Percentiles rank a stretch among this genome's conserved stretches.
Evolutionary conservation across 2,797 vertebrate genomes (phyloP).

Genomic region (Astyanax mexicanus): DNA sequence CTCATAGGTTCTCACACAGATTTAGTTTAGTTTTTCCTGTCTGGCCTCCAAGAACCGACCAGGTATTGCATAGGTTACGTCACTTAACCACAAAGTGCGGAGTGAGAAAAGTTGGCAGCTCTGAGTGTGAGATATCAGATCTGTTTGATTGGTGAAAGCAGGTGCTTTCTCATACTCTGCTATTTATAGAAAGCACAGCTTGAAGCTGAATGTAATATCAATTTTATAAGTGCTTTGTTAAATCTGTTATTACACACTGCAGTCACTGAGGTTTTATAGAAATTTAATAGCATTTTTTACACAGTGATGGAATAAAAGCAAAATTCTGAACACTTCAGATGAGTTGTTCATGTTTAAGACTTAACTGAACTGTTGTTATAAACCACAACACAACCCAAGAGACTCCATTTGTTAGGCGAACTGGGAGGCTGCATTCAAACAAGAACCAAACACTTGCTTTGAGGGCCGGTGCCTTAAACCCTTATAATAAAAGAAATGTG

Average conservation of each 20-base stretch:
- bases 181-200: neutral
- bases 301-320: too few relatives aligned
- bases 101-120: neutral
- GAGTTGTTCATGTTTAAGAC: too few relatives aligned
- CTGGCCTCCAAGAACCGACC: neutral
- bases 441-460: too few relatives aligned
- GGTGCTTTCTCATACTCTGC: neutral
- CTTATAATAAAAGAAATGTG: neutral
- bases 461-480: too few relatives aligned
- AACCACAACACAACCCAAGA: too few relatives aligned
- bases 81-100: neutral
- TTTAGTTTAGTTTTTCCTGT: slow-evolving; percentile 7
- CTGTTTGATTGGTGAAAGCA: neutral
- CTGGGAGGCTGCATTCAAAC: too few relatives aligned
- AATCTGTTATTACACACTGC: too few relatives aligned
- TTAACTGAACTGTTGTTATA: too few relatives aligned
- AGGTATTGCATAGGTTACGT: neutral
- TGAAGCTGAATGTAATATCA: neutral
- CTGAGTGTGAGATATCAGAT: neutral
- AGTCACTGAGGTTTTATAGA: too few relatives aligned
- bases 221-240: neutral
- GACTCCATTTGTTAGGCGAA: too few relatives aligned
- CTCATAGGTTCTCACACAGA: neutral
- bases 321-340: too few relatives aligned
- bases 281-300: too few relatives aligned